Conservation (phyloP, 2,113 vertebrate species). For the Montifringilla adamsi region DNA sequence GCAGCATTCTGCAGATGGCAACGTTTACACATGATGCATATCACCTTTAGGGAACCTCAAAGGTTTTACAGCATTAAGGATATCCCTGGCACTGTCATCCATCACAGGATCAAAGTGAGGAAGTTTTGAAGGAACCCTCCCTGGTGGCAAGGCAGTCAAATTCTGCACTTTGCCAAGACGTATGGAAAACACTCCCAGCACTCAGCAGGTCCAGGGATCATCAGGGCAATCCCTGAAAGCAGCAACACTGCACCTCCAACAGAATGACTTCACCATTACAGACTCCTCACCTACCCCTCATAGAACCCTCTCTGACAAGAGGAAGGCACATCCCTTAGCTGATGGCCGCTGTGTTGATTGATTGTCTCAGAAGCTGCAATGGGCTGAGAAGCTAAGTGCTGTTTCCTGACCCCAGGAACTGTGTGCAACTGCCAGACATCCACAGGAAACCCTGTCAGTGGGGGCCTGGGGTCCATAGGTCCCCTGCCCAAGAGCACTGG, state of each 20-base stretch:
- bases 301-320: background rate
- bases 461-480: background rate
- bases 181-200: background rate
- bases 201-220: accelerated
- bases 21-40: background rate
- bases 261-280: background rate
- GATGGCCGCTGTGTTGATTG: background rate
- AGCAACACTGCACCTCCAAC: background rate
- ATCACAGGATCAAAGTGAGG: background rate
- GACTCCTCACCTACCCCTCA: background rate
- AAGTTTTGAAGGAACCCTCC: background rate
- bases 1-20: conserved; percentile 42
- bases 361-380: background rate
- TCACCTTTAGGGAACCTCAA: conserved; percentile 11
- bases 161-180: background rate
- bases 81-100: background rate
- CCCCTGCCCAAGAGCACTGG: background rate
- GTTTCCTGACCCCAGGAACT: background rate
- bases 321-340: too few relatives aligned
- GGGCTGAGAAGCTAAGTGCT: background rate
- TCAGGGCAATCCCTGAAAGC: accelerated
- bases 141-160: accelerated
- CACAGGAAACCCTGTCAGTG: background rate
- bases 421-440: background rate
- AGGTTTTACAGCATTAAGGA: background rate